Conservation (phyloP, 2,797 vertebrate genomes). For the Tokudaia tokunoshimensis region DNA sequence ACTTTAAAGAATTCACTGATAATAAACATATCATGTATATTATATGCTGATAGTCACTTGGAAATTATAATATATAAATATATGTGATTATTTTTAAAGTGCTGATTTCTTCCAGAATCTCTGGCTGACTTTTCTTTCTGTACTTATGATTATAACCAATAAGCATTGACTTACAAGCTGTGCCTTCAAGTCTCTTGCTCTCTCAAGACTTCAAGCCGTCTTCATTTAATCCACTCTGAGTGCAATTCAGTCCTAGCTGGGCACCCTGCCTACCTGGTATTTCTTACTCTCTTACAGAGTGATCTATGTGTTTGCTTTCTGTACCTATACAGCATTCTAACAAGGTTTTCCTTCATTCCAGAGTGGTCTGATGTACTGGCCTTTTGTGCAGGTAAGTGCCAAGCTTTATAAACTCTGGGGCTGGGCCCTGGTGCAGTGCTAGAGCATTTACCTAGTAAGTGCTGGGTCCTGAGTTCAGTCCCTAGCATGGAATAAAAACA, state of each 20-base stretch:
- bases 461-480: no score
- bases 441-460: not conserved
- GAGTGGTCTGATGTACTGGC: constrained; percentile 95
- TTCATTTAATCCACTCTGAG: constrained; percentile 67
- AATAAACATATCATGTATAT: not conserved
- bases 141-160: not conserved
- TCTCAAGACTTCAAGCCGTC: not conserved
- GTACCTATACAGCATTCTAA: constrained; percentile 62
- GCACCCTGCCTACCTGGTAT: not conserved
- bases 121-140: constrained; percentile 29
- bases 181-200: not conserved
- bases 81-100: constrained; percentile 58
- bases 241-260: constrained; percentile 32
- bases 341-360: constrained; percentile 85
- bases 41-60: not conserved
- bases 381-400: constrained; percentile 94
- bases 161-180: not conserved
- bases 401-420: not conserved
- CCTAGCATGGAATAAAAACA: not conserved
- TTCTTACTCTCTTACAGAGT: constrained; percentile 42
- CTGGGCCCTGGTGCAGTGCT: not conserved
- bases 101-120: not conserved
- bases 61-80: not conserved
- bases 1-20: not conserved
- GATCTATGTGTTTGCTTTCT: not conserved